A percentile compares a stretch with the other conserved stretches of the same genome.
Evolutionary conservation across 2,113 vertebrate genomes (phyloP).

Genomic region (Chaenocephalus aceratus): DNA sequence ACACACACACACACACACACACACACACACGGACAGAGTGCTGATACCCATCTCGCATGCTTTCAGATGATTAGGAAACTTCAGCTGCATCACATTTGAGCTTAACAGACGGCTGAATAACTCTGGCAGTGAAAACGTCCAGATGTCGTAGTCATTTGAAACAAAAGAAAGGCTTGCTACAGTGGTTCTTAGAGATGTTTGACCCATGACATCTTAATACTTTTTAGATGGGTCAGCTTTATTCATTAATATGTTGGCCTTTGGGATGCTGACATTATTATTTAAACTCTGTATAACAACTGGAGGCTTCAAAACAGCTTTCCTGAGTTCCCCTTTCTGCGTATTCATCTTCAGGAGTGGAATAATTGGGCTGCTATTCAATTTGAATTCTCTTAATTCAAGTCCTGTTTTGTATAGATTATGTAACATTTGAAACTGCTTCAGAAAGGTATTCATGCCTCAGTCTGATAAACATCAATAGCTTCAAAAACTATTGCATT

Average conservation of each 20-base stretch:
- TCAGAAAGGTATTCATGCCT: conserved; percentile 64
- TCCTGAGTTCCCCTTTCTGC: background rate
- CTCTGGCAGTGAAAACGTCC: conserved; percentile 47
- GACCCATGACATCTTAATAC: conserved; percentile 6
- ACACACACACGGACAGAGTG: conserved; percentile 67
- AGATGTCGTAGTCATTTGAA: conserved; percentile 46
- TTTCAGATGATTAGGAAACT: conserved; percentile 72
- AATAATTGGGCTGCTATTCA: background rate
- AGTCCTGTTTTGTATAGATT: background rate
- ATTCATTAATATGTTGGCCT: background rate
- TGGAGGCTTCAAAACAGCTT: background rate
- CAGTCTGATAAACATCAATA: conserved; percentile 68
- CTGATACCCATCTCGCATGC: conserved; percentile 76
- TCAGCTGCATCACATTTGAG: conserved; percentile 51
- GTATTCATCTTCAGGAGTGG: background rate
- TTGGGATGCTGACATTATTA: background rate
- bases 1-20: conserved; percentile 70
- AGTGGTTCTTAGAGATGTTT: background rate
- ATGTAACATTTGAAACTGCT: conserved; percentile 51
- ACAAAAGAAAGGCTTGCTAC: background rate
- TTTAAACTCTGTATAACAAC: background rate
- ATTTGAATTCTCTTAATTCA: background rate
- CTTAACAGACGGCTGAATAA: conserved; percentile 31
- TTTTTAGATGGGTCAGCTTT: background rate
- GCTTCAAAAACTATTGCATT: conserved; percentile 71